Evolutionary conservation across 2,797 vertebrate genomes (phyloP), one percentile per base, ranked within the genome.

Genomic region (Mycteria americana): DNA sequence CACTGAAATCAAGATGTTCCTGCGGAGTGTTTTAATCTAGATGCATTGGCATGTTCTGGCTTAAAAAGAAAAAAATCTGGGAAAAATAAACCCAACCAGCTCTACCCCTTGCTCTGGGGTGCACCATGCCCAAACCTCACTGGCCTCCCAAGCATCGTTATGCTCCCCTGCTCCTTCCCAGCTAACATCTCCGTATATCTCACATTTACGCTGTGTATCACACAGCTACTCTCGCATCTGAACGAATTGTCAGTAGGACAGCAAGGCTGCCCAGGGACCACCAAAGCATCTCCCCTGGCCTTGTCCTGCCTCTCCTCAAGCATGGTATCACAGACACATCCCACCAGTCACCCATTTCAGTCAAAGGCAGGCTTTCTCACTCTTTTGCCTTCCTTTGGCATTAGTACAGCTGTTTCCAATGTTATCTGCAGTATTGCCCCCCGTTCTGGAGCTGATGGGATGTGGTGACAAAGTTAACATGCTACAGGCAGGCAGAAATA

Each of bases 81-180:
- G 13, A 3, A 33, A 33, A 85, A 37, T 16, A 11, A 0, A 1
- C 1, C 6, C 23, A 37, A 18, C 9, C 18, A 39, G 1, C 30
- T 84, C 62, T 50, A 35, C 3, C 15, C 9, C 10, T 57, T 88
- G 48, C 39, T 62, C 19, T 63, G 54, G 27, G 0, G 1, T 23
- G 9, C 18, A 65, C 56, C 21, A 13, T 21, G 53, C 7, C 17
- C 54, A 64, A 25, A 80, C 28, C 35, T 56, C 54, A 62, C 27
- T 18, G 57, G 8, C n/a, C 30, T 56, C 15, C 25, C 65, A 82
- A 41, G 28, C 19, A 60, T 10, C 0, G 1, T 50, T 56, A 15
- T 9, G 16, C 8, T 63, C 13, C 53, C 51, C 56, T 51, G 18
- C 25, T 37, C 46, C 65, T 89, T 70, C 37, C 19, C 41, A 51